These are phyloP conservation scores for Palythoa heliodiscus DNA, from an alignment of 92 coral and sea anemone genomes.

Conservation along the genomic window DNA sequence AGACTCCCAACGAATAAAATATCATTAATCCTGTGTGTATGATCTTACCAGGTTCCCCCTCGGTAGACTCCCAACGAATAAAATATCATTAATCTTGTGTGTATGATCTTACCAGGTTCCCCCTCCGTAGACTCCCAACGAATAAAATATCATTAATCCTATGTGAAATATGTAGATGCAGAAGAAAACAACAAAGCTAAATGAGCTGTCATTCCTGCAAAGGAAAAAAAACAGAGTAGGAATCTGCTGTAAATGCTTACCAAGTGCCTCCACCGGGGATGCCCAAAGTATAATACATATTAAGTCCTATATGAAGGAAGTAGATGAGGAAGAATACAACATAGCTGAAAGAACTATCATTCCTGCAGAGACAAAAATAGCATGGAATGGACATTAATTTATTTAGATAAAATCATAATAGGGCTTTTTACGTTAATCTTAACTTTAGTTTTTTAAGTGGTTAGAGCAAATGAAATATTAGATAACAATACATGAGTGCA, in stretches of 20 bases:
- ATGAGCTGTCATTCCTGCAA: conserved; percentile 99
- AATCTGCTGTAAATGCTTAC: conserved; percentile 16
- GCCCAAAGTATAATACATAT: conserved; percentile 34
- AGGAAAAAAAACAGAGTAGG: conserved; percentile 27
- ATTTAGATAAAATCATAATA: background rate
- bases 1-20: background rate
- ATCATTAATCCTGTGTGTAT: conserved; percentile 22
- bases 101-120: conserved; percentile 81
- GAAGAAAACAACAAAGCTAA: conserved; percentile 93
- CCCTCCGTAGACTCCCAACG: conserved; percentile 72
- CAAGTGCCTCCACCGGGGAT: conserved; percentile 37
- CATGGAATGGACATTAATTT: background rate
- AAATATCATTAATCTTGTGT: background rate
- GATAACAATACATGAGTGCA: too few relatives aligned
- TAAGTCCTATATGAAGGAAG: conserved; percentile 48
- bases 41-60: background rate
- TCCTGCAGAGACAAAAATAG: conserved; percentile 44
- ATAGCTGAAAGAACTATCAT: conserved; percentile 50
- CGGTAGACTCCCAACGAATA: background rate
- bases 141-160: conserved; percentile 71
- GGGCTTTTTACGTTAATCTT: background rate
- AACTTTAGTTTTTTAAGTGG: background rate
- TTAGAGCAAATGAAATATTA: too few relatives aligned
- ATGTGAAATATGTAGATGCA: conserved; percentile 90
- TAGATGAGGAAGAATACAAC: conserved; percentile 45